Conservation (phyloP, 2,888 invertebrate species). For the Argyresthia goedartella region DNA sequence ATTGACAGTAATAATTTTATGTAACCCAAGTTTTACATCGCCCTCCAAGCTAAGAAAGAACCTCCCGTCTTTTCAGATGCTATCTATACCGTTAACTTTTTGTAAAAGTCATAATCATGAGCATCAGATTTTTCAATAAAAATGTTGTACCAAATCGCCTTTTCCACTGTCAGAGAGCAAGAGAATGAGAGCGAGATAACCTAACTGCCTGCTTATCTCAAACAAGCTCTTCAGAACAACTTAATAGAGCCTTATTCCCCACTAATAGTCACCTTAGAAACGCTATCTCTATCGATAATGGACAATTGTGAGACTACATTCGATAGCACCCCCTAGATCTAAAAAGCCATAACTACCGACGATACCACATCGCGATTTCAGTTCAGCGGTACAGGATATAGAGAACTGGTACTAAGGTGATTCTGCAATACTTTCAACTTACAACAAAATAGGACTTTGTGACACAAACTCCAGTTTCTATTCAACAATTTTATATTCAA, state of each 20-base stretch:
- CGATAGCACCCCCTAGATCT: constrained; percentile 16
- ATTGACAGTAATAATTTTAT: too few relatives aligned
- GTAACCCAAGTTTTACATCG: too few relatives aligned
- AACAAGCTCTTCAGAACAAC: constrained; percentile 29
- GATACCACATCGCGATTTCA: constrained; percentile 13
- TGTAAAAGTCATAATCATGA: too few relatives aligned
- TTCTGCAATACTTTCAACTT: too few relatives aligned
- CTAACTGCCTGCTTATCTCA: constrained; percentile 14
- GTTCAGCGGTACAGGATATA: not conserved
- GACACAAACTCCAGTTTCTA: constrained; percentile 6
- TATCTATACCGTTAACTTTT: too few relatives aligned
- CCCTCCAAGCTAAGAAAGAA: too few relatives aligned
- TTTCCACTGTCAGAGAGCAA: constrained; percentile 4
- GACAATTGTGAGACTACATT: constrained; percentile 43
- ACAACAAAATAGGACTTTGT: constrained; percentile 37
- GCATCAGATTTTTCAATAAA: too few relatives aligned
- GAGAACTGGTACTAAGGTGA: too few relatives aligned
- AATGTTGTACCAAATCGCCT: not conserved
- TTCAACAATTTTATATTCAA: constrained; percentile 33
- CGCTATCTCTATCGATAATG: constrained; percentile 51
- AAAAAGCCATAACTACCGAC: constrained; percentile 31
- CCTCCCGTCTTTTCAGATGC: too few relatives aligned
- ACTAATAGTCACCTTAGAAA: constrained; percentile 38
- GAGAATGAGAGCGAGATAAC: constrained; percentile 5
- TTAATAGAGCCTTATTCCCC: constrained; percentile 43